phyloP scores from a whole-genome alignment of 2,888 invertebrate genomes.

The Zygothrica quintamaculata region DNA sequence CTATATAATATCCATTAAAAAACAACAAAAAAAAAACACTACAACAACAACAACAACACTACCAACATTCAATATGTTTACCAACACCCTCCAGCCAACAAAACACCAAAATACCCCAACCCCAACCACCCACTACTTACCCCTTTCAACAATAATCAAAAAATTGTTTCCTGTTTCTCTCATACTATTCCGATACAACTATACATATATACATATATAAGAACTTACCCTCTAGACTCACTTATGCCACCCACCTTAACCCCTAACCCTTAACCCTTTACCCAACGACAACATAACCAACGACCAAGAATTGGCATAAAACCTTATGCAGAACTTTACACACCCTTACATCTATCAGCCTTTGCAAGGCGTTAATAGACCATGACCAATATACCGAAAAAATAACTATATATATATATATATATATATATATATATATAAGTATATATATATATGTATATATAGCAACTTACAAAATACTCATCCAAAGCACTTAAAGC shows the following conservation, averaged over 20 bases:
- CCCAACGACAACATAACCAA: slow-evolving; percentile 14
- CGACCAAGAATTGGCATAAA: slow-evolving; percentile 15
- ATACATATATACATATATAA: slow-evolving; percentile 13
- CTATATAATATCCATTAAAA: slow-evolving; percentile 16
- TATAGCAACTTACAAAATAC: slow-evolving; percentile 3
- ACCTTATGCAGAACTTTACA: slow-evolving; percentile 29
- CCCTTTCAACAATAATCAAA: slow-evolving; percentile 4
- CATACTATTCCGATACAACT: background rate
- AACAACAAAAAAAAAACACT: background rate
- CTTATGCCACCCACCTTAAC: background rate
- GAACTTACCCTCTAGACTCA: slow-evolving; percentile 3
- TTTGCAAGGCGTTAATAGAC: slow-evolving; percentile 51
- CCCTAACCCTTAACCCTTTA: slow-evolving; percentile 8
- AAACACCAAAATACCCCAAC: background rate
- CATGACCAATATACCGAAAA: slow-evolving; percentile 39
- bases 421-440: no score
- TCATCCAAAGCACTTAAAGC: slow-evolving; percentile 20
- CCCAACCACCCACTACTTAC: background rate
- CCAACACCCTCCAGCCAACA: no score
- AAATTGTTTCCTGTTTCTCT: background rate
- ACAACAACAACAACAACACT: slow-evolving; percentile 7
- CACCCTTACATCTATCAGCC: slow-evolving; percentile 30
- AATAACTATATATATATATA: no score
- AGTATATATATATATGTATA: no score
- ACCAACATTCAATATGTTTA: no score